phyloP scores from a whole-genome alignment of 2,888 invertebrate species.

The Ochropacha duplaris region DNA sequence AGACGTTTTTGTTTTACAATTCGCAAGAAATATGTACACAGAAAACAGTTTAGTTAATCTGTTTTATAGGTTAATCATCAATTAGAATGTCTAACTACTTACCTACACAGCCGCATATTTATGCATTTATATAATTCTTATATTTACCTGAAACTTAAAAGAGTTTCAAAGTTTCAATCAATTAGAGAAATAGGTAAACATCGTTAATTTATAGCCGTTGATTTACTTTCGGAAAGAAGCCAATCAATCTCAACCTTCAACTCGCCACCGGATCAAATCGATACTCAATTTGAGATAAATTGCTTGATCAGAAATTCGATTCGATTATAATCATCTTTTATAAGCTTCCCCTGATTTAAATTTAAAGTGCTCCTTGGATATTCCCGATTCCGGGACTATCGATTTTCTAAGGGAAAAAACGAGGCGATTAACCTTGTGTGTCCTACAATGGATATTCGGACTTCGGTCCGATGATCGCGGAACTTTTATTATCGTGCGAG shows the following conservation, averaged over 20 bases:
- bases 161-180: neutral
- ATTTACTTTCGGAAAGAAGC: conserved; percentile 26
- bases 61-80: neutral
- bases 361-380: conserved; percentile 40
- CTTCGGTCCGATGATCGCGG: conserved; percentile 19
- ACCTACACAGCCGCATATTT: too few relatives aligned
- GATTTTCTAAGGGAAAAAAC: conserved; percentile 37
- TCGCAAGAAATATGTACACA: too few relatives aligned
- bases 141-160: neutral
- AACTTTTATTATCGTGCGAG: conserved; percentile 29
- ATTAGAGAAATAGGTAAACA: neutral
- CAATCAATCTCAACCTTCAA: conserved; percentile 26
- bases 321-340: conserved; percentile 50
- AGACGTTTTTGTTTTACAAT: too few relatives aligned
- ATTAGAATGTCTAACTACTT: too few relatives aligned
- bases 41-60: neutral
- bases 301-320: conserved; percentile 44
- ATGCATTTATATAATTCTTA: neutral
- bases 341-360: conserved; percentile 41
- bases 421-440: conserved; percentile 38
- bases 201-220: conserved; percentile 8
- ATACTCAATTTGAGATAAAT: conserved; percentile 38
- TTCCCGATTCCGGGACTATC: conserved; percentile 30
- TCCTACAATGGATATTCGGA: conserved; percentile 37
- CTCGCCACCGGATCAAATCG: conserved; percentile 28